Conservation (phyloP, 1,140 invertebrate genomes). For the Cherax quadricarinatus region DNA sequence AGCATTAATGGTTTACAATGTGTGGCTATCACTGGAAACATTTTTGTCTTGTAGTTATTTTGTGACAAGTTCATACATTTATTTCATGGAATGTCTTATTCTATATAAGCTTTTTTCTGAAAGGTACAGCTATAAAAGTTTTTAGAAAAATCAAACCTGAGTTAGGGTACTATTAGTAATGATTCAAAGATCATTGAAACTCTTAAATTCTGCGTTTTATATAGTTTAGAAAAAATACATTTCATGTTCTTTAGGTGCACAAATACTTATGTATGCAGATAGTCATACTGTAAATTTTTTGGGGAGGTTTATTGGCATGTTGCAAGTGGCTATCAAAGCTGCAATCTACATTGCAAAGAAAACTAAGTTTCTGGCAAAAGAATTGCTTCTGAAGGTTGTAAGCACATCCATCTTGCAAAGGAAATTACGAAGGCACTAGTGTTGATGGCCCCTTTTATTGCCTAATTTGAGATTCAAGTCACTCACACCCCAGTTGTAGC, state of each 20-base stretch:
- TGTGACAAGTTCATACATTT: neutral
- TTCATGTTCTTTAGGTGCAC: constrained; percentile 41
- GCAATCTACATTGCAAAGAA: constrained; percentile 5
- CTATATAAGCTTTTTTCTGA: neutral
- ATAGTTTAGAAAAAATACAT: neutral
- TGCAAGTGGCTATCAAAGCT: constrained; percentile 31
- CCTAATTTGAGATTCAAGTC: neutral
- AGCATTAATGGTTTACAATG: neutral
- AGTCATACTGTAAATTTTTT: constrained; percentile 26
- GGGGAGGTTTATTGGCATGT: constrained; percentile 16
- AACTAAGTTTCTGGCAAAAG: neutral
- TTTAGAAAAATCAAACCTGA: neutral
- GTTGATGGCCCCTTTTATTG: constrained; percentile 9
- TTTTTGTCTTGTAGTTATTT: neutral
- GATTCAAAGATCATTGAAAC: neutral
- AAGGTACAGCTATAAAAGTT: neutral
- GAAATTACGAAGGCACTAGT: constrained; percentile 12
- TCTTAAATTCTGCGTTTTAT: neutral
- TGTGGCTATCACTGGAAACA: neutral
- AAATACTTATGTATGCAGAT: constrained; percentile 35
- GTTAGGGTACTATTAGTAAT: neutral
- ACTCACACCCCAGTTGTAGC: constrained; percentile 20
- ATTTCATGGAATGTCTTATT: neutral
- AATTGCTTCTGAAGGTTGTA: neutral
- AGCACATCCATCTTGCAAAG: neutral